Evolutionary conservation across 1,140 invertebrate genomes (phyloP).

Genomic region (Arctopsyche grandis): DNA sequence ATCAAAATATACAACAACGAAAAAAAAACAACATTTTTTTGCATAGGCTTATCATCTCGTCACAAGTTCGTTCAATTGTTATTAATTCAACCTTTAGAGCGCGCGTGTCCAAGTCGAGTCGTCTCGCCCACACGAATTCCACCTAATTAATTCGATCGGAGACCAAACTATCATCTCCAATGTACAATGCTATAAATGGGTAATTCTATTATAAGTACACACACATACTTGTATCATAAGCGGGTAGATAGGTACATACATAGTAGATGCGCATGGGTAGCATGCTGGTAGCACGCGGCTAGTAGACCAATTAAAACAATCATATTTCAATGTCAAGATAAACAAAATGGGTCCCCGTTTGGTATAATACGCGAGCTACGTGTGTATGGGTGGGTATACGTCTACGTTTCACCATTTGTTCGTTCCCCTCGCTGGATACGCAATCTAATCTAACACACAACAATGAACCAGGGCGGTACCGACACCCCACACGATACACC

Average conservation of each 20-base stretch:
- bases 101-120: background rate
- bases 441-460: conserved; percentile 36
- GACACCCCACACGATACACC: background rate
- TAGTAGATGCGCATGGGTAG: background rate
- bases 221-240: background rate
- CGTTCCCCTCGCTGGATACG: conserved; percentile 34
- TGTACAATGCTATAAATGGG: background rate
- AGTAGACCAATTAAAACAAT: conserved; percentile 42
- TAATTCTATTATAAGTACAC: background rate
- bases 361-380: background rate
- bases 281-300: background rate
- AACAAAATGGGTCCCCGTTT: conserved; percentile 38
- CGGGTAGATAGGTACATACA: background rate
- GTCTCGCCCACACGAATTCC: background rate
- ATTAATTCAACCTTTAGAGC: background rate
- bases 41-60: background rate
- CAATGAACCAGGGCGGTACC: conserved; percentile 37
- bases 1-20: no score
- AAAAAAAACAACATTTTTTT: no score
- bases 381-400: background rate
- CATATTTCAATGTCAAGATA: conserved; percentile 46
- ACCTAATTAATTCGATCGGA: background rate
- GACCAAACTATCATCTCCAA: background rate
- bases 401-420: conserved; percentile 24
- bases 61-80: background rate